A percentile compares a stretch with the other conserved stretches of the same genome.
phyloP scores from a whole-genome alignment of 2,888 invertebrate species.

The Conomelus anceps region DNA sequence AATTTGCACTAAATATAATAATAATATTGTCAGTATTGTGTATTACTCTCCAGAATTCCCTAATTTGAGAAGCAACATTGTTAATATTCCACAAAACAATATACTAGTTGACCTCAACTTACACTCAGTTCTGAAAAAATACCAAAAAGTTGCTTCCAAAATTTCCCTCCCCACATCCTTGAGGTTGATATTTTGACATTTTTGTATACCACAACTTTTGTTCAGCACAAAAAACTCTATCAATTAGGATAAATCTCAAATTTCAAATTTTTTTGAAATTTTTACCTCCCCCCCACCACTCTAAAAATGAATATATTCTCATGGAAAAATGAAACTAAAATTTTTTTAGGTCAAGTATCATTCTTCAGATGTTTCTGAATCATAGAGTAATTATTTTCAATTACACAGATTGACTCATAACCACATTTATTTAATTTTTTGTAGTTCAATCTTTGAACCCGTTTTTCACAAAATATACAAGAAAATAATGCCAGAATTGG shows the following conservation, averaged over 20 bases:
- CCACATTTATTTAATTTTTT: neutral
- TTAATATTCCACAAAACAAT: too few species aligned
- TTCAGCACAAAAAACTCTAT: neutral
- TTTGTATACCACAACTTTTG: neutral
- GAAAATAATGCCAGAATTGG: neutral
- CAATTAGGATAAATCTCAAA: neutral
- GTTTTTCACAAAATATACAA: neutral
- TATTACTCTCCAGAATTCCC: neutral
- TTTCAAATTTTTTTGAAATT: neutral
- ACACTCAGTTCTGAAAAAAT: too few species aligned
- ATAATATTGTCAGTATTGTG: neutral
- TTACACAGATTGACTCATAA: neutral
- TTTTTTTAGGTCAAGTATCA: neutral
- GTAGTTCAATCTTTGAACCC: neutral
- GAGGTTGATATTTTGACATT: neutral
- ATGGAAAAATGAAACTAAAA: neutral
- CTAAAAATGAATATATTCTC: neutral
- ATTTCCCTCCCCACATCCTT: neutral
- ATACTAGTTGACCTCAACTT: too few species aligned
- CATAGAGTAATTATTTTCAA: neutral
- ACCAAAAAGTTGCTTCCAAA: too few species aligned
- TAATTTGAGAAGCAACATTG: neutral
- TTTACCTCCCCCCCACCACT: neutral
- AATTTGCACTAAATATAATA: neutral
- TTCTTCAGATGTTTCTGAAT: neutral